Conservation (phyloP, 1,140 invertebrate species). For the Scaptomyza pallida region DNA sequence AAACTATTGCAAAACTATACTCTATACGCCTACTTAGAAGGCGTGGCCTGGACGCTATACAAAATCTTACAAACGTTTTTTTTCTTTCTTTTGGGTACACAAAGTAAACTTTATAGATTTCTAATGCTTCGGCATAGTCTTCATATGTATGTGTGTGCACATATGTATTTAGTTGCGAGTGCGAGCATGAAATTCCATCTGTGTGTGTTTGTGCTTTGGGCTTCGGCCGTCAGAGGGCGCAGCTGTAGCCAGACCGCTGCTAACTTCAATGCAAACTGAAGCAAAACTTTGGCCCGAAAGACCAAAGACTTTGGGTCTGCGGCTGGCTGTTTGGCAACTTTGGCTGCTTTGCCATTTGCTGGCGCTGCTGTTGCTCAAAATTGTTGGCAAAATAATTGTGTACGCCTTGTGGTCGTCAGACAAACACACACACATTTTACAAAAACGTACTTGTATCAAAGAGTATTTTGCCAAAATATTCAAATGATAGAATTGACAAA, state of each 20-base stretch:
- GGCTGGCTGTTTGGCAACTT: slow-evolving; percentile 59
- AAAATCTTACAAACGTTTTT: slow-evolving; percentile 3
- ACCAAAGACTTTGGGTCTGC: slow-evolving; percentile 46
- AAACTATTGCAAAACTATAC: slow-evolving; percentile 27
- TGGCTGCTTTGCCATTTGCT: slow-evolving; percentile 27
- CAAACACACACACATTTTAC: slow-evolving; percentile 28
- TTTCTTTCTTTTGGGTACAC: slow-evolving; percentile 8
- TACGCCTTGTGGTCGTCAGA: slow-evolving; percentile 64
- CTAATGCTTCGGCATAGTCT: slow-evolving; percentile 53
- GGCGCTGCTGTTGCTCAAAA: slow-evolving; percentile 44
- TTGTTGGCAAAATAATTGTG: slow-evolving; percentile 76
- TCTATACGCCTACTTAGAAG: slow-evolving; percentile 35
- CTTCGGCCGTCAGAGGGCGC: slow-evolving; percentile 25
- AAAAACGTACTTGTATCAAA: background rate
- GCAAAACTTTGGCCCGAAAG: slow-evolving; percentile 49
- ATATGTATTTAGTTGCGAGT: slow-evolving; percentile 12
- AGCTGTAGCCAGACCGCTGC: slow-evolving; percentile 55
- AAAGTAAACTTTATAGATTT: slow-evolving; percentile 73
- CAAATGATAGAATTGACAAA: slow-evolving; percentile 50
- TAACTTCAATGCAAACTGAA: slow-evolving; percentile 64
- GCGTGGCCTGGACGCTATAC: background rate
- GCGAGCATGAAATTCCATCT: background rate
- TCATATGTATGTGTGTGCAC: background rate
- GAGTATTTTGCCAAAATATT: slow-evolving; percentile 57
- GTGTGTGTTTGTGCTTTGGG: slow-evolving; percentile 13